Evolutionary conservation across 2,113 vertebrate species (phyloP).

Genomic region (Tympanuchus pallidicinctus): DNA sequence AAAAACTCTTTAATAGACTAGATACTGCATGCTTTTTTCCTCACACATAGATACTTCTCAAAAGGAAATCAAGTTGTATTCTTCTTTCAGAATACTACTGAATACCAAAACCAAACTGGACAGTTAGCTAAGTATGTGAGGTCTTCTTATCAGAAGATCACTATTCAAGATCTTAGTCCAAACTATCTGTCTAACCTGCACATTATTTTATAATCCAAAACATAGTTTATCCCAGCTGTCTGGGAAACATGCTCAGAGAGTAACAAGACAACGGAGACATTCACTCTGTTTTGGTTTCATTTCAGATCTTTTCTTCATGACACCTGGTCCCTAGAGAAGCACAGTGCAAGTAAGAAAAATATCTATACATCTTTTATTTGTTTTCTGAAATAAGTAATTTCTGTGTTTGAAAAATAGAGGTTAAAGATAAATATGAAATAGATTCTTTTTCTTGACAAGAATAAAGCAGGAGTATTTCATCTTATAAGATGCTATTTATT

Average conservation of each 20-base stretch:
- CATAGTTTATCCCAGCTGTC: background rate
- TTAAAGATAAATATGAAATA: background rate
- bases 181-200: background rate
- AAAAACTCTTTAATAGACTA: background rate
- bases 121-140: background rate
- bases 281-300: background rate
- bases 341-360: background rate
- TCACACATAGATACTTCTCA: background rate
- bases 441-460: background rate
- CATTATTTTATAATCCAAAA: background rate
- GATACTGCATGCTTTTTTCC: background rate
- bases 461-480: background rate
- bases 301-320: background rate
- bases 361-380: background rate
- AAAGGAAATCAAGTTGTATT: background rate
- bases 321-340: background rate
- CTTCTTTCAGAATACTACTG: background rate
- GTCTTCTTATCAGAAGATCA: background rate
- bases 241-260: background rate
- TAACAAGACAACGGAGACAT: background rate
- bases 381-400: conserved; percentile 1
- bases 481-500: background rate
- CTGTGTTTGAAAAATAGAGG: background rate
- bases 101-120: background rate
- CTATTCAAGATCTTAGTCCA: background rate